Evolutionary conservation across 2,797 vertebrate genomes (phyloP).

Genomic region (Gymnocypris eckloni): DNA sequence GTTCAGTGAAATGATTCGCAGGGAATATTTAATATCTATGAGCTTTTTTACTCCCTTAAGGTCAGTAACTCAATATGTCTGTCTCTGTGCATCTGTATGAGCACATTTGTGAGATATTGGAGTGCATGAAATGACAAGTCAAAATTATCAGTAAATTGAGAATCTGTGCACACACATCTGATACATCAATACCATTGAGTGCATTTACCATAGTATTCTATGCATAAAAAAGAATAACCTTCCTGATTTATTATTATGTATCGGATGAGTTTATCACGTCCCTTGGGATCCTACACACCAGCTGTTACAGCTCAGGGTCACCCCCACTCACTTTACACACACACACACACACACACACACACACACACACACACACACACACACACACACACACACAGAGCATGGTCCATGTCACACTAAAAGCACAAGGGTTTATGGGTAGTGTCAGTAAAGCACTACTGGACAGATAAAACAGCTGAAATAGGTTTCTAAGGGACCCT

Average conservation of each 20-base stretch:
- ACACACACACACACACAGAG: slow-evolving; percentile 19
- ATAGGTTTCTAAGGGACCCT: slow-evolving; percentile 54
- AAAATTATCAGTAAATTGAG: background rate
- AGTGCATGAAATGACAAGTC: background rate
- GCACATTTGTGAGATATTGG: background rate
- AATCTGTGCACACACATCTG: slow-evolving; percentile 2
- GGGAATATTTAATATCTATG: background rate
- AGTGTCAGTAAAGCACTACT: slow-evolving; percentile 52
- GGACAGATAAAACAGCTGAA: slow-evolving; percentile 56
- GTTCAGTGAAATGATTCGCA: background rate
- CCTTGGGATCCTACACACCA: slow-evolving; percentile 49
- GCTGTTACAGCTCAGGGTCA: slow-evolving; percentile 54
- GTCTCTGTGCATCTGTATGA: slow-evolving; percentile 11
- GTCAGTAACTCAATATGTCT: slow-evolving; percentile 36
- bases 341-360: slow-evolving; percentile 11
- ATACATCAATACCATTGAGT: background rate
- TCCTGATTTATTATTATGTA: slow-evolving; percentile 44
- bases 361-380: slow-evolving; percentile 24
- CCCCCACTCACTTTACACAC: slow-evolving; percentile 40
- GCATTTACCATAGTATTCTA: background rate
- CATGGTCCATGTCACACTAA: slow-evolving; percentile 53
- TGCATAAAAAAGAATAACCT: slow-evolving; percentile 17
- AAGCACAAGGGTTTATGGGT: slow-evolving; percentile 56
- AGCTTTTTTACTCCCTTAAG: slow-evolving; percentile 33
- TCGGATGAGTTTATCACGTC: slow-evolving; percentile 43